Percentiles rank a stretch among this genome's conserved stretches.
phyloP scores from a whole-genome alignment of 2,113 vertebrate species.

The Bufo bufo region DNA sequence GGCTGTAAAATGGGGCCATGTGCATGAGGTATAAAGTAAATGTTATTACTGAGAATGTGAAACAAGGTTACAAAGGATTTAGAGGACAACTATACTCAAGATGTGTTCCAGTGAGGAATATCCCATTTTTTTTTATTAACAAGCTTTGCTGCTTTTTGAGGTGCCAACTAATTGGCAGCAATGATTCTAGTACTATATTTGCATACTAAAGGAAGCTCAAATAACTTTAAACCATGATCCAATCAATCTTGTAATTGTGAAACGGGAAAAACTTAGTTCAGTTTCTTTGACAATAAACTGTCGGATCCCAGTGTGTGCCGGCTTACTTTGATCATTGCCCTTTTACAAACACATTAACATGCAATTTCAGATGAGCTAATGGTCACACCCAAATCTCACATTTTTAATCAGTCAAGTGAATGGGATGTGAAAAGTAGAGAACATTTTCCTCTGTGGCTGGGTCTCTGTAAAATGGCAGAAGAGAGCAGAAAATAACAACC shows the following conservation, averaged over 20 bases:
- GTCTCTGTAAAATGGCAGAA: conserved; percentile 48
- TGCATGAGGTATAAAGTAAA: background rate
- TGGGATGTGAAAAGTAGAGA: conserved; percentile 39
- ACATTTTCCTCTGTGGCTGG: conserved; percentile 31
- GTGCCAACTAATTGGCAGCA: conserved; percentile 2
- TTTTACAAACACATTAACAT: conserved; percentile 45
- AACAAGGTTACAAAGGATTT: background rate
- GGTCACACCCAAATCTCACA: conserved; percentile 49
- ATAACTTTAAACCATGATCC: conserved; percentile 24
- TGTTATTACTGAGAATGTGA: background rate
- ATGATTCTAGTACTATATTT: background rate
- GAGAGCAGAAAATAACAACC: conserved; percentile 48
- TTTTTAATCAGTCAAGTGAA: conserved; percentile 45
- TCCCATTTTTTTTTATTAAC: background rate
- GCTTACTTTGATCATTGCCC: conserved; percentile 32
- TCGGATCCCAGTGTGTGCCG: background rate
- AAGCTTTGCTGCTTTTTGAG: background rate
- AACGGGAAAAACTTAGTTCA: conserved; percentile 7
- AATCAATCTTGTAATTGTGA: conserved; percentile 10
- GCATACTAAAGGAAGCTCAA: conserved; percentile 22
- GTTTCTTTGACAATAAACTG: conserved; percentile 33
- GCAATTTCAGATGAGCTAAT: conserved; percentile 43
- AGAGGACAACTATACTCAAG: background rate
- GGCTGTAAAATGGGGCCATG: no score
- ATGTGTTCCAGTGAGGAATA: conserved; percentile 10